Percentiles rank a stretch among this genome's conserved stretches.
phyloP scores from a whole-genome alignment of 2,113 vertebrate genomes.

The Equus quagga region DNA sequence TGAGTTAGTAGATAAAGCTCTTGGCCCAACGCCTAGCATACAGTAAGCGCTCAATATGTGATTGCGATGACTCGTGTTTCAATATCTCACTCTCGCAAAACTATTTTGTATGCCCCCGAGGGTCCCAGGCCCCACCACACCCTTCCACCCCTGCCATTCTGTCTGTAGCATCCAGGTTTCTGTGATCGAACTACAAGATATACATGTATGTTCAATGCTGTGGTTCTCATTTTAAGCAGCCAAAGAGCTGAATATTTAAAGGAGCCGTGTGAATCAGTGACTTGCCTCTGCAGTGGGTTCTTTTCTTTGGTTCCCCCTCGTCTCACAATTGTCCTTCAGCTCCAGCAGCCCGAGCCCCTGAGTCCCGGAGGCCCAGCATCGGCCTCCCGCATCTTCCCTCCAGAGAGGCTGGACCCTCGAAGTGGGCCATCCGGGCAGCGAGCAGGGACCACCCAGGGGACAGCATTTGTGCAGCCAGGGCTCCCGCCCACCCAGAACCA shows the following conservation, averaged over 20 bases:
- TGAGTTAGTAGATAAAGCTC: no score
- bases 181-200: slow-evolving; percentile 26
- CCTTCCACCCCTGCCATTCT: not conserved
- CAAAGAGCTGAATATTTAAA: slow-evolving; percentile 67
- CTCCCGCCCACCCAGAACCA: not conserved
- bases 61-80: fast-evolving
- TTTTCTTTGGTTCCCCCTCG: not conserved
- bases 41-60: fast-evolving
- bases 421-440: not conserved
- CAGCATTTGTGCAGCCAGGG: no score
- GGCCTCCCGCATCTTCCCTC: fast-evolving
- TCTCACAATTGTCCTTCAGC: not conserved
- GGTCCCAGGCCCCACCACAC: not conserved
- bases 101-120: not conserved
- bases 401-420: not conserved
- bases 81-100: fast-evolving
- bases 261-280: slow-evolving; percentile 51
- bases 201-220: not conserved
- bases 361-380: fast-evolving
- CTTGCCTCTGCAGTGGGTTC: not conserved
- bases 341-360: not conserved
- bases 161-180: fast-evolving
- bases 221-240: not conserved
- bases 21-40: fast-evolving
- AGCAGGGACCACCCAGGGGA: fast-evolving